Base-by-base conservation (phyloP, 2,888 invertebrate genomes). In the Leptarthrus brevirostris region DNA sequence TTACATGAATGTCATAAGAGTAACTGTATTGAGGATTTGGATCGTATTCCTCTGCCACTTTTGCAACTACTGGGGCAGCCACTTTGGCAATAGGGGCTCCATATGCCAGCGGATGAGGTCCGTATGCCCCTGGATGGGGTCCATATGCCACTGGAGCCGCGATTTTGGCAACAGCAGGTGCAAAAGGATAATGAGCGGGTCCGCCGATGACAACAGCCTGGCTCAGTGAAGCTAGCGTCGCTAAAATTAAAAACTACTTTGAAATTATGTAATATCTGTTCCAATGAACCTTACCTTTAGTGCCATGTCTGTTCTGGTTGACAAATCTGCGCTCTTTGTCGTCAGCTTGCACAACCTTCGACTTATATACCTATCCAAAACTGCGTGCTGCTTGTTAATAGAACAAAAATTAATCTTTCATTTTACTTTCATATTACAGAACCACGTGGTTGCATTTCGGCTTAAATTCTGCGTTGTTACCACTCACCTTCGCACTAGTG, bases 1-100 rank as follows among this genome's bases (percentile, higher is more conserved):
- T 82, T 75, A 84, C 88, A 79, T 88, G 86, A 49, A 88, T 86
- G 80, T 86, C 87, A 77, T 88, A 88, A 76, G 86, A 86, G 83
- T 84, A 88, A 77, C 86, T 86, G 82, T 88, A 88, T 79, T 87
- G 86, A 71, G 88, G 88, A 82, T 88, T 86, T 44, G 88, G 86
- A 81, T 87, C 88, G 79, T 84, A 84, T 73, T 80, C 80, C 69
- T 80, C 77, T 24, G 74, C 54, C 1, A 76, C 77, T 73, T 77
- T 75, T 18, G 76, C 75, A 58, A 75, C 74, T 70, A 81, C 81
- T 20, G 84, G 83, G 2, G 77, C 81, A 26, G 83, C 83, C 69
- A 81, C 80, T 73, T 83, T 82, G 66, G 84, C 81, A 30, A 83
- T 78, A 72, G 74, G 73, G 44, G 75, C 76, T 18, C 36, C 74